These are phyloP conservation scores for Heliconius cydno DNA, from an alignment of 2,888 invertebrate genomes.

Conservation along the genomic window DNA sequence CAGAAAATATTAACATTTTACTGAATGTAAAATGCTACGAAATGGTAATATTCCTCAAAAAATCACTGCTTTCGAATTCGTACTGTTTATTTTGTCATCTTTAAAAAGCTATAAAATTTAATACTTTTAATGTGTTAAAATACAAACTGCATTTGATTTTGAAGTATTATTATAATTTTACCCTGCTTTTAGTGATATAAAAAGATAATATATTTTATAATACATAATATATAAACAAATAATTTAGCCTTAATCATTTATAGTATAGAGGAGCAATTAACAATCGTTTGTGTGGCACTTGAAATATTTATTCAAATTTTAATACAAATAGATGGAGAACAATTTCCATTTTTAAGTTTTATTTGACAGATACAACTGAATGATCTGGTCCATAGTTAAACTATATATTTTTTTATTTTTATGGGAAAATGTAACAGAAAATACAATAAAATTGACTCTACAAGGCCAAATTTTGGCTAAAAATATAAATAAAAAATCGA, in stretches of 20 bases:
- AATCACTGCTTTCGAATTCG: not conserved
- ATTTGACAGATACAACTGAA: conserved; percentile 1
- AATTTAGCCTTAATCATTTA: conserved; percentile 17
- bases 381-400: not conserved
- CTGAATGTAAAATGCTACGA: not conserved
- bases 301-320: not conserved
- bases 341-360: not conserved
- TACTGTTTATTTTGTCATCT: not conserved
- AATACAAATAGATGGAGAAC: not conserved
- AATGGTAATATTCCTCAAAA: not conserved
- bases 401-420: conserved; percentile 2
- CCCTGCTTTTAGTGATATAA: conserved; percentile 28
- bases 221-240: conserved; percentile 20
- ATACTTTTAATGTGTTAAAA: conserved; percentile 21
- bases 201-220: conserved; percentile 13
- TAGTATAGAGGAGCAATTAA: not conserved
- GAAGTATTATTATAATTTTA: conserved; percentile 22
- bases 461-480: conserved; percentile 13
- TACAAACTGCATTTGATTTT: conserved; percentile 19
- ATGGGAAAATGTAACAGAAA: not conserved
- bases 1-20: not conserved
- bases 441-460: not conserved
- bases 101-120: conserved; percentile 24
- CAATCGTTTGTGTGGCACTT: not conserved
- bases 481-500: not conserved